Percentiles rank a stretch among this genome's conserved stretches.
Evolutionary conservation across 1,140 invertebrate genomes (phyloP).

Genomic region (Mylabris phalerata): DNA sequence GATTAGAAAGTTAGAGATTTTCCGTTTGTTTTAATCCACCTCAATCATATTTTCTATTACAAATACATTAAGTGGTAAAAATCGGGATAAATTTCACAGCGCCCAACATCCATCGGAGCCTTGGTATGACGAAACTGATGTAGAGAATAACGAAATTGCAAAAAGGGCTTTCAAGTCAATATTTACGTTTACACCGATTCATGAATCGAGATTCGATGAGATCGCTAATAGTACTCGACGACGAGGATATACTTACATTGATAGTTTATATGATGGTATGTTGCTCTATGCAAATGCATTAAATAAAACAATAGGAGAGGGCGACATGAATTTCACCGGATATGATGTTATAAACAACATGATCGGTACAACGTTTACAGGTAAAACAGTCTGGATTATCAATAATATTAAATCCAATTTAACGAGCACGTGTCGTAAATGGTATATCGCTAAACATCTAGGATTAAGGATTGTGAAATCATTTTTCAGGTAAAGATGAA

Average conservation of each 20-base stretch:
- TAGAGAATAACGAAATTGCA: constrained; percentile 75
- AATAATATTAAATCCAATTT: not conserved
- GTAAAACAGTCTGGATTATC: constrained; percentile 41
- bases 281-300: constrained; percentile 86
- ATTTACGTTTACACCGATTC: constrained; percentile 75
- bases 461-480: not conserved
- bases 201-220: constrained; percentile 37
- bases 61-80: too few relatives aligned
- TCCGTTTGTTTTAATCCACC: too few relatives aligned
- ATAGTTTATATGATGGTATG: constrained; percentile 91
- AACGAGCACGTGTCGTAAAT: too few relatives aligned
- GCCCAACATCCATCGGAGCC: constrained; percentile 29
- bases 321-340: constrained; percentile 42
- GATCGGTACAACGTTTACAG: constrained; percentile 86
- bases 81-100: constrained; percentile 18
- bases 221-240: constrained; percentile 5
- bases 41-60: too few relatives aligned
- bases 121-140: constrained; percentile 78
- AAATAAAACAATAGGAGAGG: constrained; percentile 66
- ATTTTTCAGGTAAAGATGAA: constrained; percentile 16
- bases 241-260: constrained; percentile 31
- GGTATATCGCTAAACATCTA: too few relatives aligned
- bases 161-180: constrained; percentile 83
- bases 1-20: too few relatives aligned
- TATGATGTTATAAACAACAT: constrained; percentile 69